Percentiles rank a stretch among this genome's conserved stretches.
phyloP scores from a whole-genome alignment of 2,888 invertebrate species.

The Agrilus cyanescens region DNA sequence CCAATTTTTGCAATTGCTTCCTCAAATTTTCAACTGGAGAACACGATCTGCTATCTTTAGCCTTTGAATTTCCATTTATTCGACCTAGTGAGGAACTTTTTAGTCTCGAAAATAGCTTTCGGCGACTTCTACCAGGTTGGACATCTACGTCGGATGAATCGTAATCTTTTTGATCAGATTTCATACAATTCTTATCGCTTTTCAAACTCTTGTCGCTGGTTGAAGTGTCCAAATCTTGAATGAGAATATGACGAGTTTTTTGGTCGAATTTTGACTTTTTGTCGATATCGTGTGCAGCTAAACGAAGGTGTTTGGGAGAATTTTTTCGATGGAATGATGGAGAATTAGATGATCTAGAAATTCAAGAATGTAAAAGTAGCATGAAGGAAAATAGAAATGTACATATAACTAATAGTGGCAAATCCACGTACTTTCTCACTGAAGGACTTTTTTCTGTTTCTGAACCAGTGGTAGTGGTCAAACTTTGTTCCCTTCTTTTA shows the following conservation, averaged over 20 bases:
- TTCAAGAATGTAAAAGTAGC: background rate
- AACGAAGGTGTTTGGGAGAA: slow-evolving; percentile 32
- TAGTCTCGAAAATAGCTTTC: slow-evolving; percentile 56
- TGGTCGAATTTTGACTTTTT: slow-evolving; percentile 26
- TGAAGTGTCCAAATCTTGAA: slow-evolving; percentile 35
- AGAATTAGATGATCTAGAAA: slow-evolving; percentile 13
- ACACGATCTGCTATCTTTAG: slow-evolving; percentile 43
- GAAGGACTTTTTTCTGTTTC: slow-evolving; percentile 60
- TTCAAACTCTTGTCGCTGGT: slow-evolving; percentile 39
- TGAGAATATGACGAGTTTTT: slow-evolving; percentile 28
- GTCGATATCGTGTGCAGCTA: slow-evolving; percentile 29
- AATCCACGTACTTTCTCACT: slow-evolving; percentile 37
- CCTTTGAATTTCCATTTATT: slow-evolving; percentile 45
- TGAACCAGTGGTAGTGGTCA: slow-evolving; percentile 58
- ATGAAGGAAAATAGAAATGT: slow-evolving; percentile 5
- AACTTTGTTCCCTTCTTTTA: slow-evolving; percentile 47
- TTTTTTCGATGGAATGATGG: slow-evolving; percentile 24
- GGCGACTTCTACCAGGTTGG: slow-evolving; percentile 44
- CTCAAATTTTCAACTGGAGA: slow-evolving; percentile 70
- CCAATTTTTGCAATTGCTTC: slow-evolving; percentile 66
- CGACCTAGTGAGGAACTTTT: slow-evolving; percentile 59
- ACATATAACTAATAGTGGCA: too few relatives aligned
- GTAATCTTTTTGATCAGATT: slow-evolving; percentile 24
- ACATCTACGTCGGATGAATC: slow-evolving; percentile 44
- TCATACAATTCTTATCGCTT: slow-evolving; percentile 30